phyloP scores from a whole-genome alignment of 2,113 vertebrate species.

The Athene noctua region DNA sequence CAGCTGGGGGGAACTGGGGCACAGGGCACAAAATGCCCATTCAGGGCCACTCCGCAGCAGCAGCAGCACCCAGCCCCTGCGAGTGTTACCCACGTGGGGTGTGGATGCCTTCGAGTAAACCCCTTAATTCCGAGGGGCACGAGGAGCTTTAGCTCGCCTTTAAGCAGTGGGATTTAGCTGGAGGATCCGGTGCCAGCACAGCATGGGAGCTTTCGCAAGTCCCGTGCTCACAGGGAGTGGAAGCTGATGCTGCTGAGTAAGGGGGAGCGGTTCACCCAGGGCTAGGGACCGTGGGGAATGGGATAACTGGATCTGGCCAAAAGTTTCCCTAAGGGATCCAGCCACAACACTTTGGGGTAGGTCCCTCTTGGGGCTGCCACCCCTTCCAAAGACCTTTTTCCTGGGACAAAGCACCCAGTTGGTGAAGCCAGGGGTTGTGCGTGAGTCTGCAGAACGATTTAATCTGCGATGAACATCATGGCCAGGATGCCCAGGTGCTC shows the following conservation, averaged over 20 bases:
- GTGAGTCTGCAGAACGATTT: neutral
- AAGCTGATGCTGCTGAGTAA: rapidly evolving
- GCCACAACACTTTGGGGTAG: neutral
- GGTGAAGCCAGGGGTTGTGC: rapidly evolving
- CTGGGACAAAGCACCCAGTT: rapidly evolving
- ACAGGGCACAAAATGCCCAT: neutral
- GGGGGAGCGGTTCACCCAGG: rapidly evolving
- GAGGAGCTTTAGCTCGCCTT: conserved; percentile 7
- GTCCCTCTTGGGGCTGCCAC: neutral
- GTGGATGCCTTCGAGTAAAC: neutral
- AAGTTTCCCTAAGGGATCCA: neutral
- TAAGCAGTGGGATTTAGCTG: conserved; percentile 46
- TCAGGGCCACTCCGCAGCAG: neutral
- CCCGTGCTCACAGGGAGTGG: neutral
- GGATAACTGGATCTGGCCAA: rapidly evolving
- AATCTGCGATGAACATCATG: rapidly evolving
- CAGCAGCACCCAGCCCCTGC: neutral
- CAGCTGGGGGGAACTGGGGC: rapidly evolving
- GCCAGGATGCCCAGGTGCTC: neutral
- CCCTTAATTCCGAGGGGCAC: neutral
- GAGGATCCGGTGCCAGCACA: neutral
- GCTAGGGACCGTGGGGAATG: neutral
- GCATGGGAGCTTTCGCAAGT: neutral
- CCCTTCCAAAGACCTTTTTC: neutral
- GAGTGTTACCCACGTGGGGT: neutral